Evolutionary conservation across 2,797 vertebrate species (phyloP).

Genomic region (Glossophaga mutica): DNA sequence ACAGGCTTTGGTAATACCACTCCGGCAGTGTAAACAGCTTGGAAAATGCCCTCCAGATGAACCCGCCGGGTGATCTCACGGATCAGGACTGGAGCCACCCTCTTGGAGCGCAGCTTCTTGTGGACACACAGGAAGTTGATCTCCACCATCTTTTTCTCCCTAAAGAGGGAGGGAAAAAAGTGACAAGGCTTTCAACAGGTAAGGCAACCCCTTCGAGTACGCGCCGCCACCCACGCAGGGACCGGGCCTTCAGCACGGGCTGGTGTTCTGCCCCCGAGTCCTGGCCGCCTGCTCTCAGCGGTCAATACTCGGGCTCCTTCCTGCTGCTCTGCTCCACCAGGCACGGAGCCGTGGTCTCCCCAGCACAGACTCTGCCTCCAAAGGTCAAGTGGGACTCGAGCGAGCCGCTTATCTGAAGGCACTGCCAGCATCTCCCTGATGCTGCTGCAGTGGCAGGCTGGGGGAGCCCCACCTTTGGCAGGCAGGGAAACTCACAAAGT

Average conservation of each 20-base stretch:
- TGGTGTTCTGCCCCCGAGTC: rapidly evolving
- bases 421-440: background rate
- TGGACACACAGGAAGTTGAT: constrained; percentile 99
- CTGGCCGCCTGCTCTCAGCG: too few relatives aligned
- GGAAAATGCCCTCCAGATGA: constrained; percentile 97
- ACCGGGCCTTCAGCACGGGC: background rate
- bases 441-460: too few relatives aligned
- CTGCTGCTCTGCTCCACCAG: background rate
- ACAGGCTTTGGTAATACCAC: constrained; percentile 98
- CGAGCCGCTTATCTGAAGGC: background rate
- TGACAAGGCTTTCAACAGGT: background rate
- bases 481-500: background rate
- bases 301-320: background rate
- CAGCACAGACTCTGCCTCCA: background rate
- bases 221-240: too few relatives aligned
- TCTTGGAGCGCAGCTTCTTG: constrained; percentile 97
- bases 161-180: constrained; percentile 70
- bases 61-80: constrained; percentile 97
- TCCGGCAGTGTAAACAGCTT: constrained; percentile 98
- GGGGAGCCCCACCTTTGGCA: background rate
- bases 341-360: background rate
- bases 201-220: background rate
- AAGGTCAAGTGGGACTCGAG: background rate
- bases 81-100: constrained; percentile 96
- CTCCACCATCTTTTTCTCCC: constrained; percentile 99